Evolutionary conservation across 2,113 vertebrate species (phyloP).

Genomic region (Psammodynastes pulverulentus): DNA sequence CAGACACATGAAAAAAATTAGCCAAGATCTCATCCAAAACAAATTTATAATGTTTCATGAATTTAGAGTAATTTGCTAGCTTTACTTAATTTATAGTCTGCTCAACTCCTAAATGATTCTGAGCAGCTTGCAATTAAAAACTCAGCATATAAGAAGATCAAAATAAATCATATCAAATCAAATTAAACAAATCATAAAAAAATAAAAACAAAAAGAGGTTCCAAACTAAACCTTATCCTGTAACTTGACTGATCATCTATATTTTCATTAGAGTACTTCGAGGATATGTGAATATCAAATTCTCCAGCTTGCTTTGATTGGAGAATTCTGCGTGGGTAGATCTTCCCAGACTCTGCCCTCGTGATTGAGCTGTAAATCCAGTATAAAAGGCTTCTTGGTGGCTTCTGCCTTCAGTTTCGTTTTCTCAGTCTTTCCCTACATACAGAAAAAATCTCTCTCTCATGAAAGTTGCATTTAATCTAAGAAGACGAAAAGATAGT

Average conservation of each 20-base stretch:
- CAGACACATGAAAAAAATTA: not conserved
- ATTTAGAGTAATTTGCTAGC: not conserved
- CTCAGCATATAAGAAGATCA: not conserved
- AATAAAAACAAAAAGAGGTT: not conserved
- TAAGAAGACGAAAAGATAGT: too few relatives aligned
- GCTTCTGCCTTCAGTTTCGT: too few relatives aligned
- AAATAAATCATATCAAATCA: not conserved
- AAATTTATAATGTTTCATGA: not conserved
- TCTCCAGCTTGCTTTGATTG: too few relatives aligned
- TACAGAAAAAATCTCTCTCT: too few relatives aligned
- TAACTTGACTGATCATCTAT: not conserved
- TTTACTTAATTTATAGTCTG: not conserved
- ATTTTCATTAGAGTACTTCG: not conserved
- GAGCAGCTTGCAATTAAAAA: not conserved
- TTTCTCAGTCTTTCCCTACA: too few relatives aligned
- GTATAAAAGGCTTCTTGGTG: too few relatives aligned
- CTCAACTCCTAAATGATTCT: not conserved
- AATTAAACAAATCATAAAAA: not conserved
- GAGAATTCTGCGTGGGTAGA: too few relatives aligned
- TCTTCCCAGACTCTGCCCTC: too few relatives aligned
- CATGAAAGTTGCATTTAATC: too few relatives aligned
- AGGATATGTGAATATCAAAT: not conserved
- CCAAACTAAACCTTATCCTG: not conserved
- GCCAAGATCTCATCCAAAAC: not conserved
- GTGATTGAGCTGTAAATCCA: too few relatives aligned